Conservation (phyloP, 2,888 invertebrate genomes). For the Pristionchus fissidentatus region DNA sequence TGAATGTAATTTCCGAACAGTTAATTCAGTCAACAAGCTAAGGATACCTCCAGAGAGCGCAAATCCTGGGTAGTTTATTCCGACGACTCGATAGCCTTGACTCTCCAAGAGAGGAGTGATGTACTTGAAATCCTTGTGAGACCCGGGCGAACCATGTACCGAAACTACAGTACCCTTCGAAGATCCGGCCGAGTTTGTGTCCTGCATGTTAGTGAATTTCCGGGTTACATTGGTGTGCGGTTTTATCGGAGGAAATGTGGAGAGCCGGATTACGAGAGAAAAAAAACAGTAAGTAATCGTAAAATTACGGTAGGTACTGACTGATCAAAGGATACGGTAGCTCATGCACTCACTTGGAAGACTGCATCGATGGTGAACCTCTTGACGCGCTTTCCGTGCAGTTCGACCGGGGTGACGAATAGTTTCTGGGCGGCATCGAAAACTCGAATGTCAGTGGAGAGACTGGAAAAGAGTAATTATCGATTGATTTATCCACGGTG, state of each 20-base stretch:
- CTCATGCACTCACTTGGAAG: not conserved
- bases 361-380: conserved; percentile 27
- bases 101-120: conserved; percentile 55
- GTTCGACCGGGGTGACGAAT: not conserved
- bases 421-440: conserved; percentile 3
- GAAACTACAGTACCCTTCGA: conserved; percentile 59
- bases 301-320: too few species aligned
- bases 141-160: conserved; percentile 64
- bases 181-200: conserved; percentile 57
- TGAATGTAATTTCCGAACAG: too few species aligned
- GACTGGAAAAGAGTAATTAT: not conserved
- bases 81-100: conserved; percentile 58
- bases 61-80: conserved; percentile 65
- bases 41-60: conserved; percentile 53
- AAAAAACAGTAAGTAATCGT: too few species aligned
- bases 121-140: conserved; percentile 66
- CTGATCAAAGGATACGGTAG: not conserved
- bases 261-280: too few species aligned
- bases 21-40: too few species aligned
- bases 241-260: too few species aligned
- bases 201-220: too few species aligned
- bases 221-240: too few species aligned
- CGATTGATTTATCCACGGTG: not conserved
- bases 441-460: conserved; percentile 10
- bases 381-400: not conserved